Evolutionary conservation across 2,888 invertebrate species (phyloP), one percentile per base, ranked within the genome.

Genomic region (Eumacrocentrus americanus): DNA sequence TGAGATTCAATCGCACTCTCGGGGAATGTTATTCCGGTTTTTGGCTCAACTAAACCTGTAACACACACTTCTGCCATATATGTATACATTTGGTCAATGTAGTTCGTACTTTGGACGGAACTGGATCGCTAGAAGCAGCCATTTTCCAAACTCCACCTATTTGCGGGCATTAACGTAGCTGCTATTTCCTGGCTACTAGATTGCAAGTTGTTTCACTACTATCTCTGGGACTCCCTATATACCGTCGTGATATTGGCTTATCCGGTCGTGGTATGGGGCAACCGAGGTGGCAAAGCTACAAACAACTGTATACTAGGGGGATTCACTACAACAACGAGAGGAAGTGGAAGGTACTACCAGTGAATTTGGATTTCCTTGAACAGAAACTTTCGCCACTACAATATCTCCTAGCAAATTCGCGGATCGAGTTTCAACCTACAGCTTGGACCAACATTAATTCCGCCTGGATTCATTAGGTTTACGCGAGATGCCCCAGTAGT

Each of bases 201-300:
- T 25, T 50, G 16, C 44, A 60, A 55, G 44, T 55, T 59, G 54
- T 47, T 54, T 18, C 42, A 29, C 20, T 53, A 60, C 59, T 54
- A 47, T 53, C 38, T 60, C 54, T 50, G 54, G 53, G 38, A 60
- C 48, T 42, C 29, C 54, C 48, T 42, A n/a, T n/a, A n/a, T n/a
- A n/a, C n/a, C n/a, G n/a, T n/a, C n/a, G 18, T 53, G 54, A 60
- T 60, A 60, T 60, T 54, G 59, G 54, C 59, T 60, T 60, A 60
- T 60, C 53, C 59, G 29, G 42, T 51, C 14, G 29, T 29, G 46
- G 14, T 14, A 47, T 25, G 29, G 25, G 11, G 34, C 35, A 35
- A 50, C 18, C 29, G 35, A 7, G 29, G 50, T 9, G 29, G 29
- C 29, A 29, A 23, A 20, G 12, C 12, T n/a, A 25, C 46, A 25